phyloP scores from a whole-genome alignment of 2,113 vertebrate genomes.

The Polypterus senegalus region DNA sequence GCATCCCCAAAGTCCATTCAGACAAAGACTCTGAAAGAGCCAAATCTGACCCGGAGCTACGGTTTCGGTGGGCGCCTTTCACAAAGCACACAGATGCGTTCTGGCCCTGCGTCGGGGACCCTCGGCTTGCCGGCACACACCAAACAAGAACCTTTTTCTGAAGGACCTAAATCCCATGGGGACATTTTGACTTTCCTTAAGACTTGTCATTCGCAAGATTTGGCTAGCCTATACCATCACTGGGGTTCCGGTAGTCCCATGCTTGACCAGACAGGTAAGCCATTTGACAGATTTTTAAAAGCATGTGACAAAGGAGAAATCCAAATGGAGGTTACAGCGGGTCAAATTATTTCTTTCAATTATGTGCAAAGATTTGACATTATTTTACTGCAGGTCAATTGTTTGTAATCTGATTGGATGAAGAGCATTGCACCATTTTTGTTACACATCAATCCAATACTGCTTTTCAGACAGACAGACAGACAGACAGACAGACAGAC shows the following conservation, averaged over 20 bases:
- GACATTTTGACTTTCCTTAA: conserved; percentile 75
- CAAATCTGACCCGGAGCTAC: conserved; percentile 39
- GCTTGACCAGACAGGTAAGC: conserved; percentile 70
- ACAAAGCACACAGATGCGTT: conserved; percentile 33
- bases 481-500: too few relatives aligned
- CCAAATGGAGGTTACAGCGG: too few relatives aligned
- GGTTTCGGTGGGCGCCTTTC: conserved; percentile 31
- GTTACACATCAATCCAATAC: too few relatives aligned
- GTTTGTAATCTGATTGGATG: too few relatives aligned
- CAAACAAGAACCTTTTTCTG: conserved; percentile 52
- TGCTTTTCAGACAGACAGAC: too few relatives aligned
- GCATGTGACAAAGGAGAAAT: too few relatives aligned
- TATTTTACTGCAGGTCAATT: too few relatives aligned
- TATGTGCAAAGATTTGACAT: too few relatives aligned
- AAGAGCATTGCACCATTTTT: too few relatives aligned
- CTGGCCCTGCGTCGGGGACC: conserved; percentile 23
- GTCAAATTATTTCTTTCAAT: too few relatives aligned
- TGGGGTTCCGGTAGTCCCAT: conserved; percentile 64
- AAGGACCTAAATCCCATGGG: conserved; percentile 51
- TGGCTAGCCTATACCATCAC: conserved; percentile 73
- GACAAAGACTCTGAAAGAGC: conserved; percentile 34
- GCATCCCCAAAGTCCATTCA: conserved; percentile 35
- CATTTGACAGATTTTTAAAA: neutral
- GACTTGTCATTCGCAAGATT: conserved; percentile 79
- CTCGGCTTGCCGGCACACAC: conserved; percentile 32